Evolutionary conservation across 1,140 invertebrate genomes (phyloP).

Genomic region (Argopecten irradians): DNA sequence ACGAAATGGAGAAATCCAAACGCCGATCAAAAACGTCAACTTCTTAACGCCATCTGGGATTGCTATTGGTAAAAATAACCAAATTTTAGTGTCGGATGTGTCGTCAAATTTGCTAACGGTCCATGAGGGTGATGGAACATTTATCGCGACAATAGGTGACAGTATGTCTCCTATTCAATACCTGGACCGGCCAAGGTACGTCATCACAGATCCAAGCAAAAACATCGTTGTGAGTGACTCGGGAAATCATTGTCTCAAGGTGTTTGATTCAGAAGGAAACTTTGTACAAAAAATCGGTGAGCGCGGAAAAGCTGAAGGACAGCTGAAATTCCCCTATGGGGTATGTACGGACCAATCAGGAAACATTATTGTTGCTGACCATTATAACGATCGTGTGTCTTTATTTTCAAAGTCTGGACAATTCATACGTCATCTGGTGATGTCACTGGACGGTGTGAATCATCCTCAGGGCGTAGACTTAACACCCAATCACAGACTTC

Average conservation of each 20-base stretch:
- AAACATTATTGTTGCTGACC: conserved; percentile 90
- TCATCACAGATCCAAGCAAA: conserved; percentile 48
- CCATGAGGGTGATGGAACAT: conserved; percentile 42
- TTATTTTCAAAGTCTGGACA: conserved; percentile 56
- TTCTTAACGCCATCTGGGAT: conserved; percentile 54
- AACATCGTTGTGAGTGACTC: conserved; percentile 69
- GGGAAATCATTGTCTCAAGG: conserved; percentile 64
- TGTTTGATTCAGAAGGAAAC: conserved; percentile 61
- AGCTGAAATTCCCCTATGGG: conserved; percentile 93
- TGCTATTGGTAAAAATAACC: conserved; percentile 49
- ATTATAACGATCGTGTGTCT: conserved; percentile 88
- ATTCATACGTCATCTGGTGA: conserved; percentile 61
- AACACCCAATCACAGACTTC: conserved; percentile 49
- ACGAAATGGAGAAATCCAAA: conserved; percentile 38
- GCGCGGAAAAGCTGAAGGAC: conserved; percentile 85
- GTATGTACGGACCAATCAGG: conserved; percentile 88
- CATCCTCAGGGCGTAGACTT: conserved; percentile 60
- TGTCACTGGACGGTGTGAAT: conserved; percentile 51
- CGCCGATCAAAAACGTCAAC: conserved; percentile 44
- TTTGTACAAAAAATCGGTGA: conserved; percentile 82
- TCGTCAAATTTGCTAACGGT: conserved; percentile 46
- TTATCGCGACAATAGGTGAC: conserved; percentile 35
- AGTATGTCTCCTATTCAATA: not conserved
- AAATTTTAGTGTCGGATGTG: conserved; percentile 55
- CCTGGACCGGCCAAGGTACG: conserved; percentile 57